Percentiles rank a stretch among this genome's conserved stretches.
These are phyloP conservation scores for Channa argus DNA, from an alignment of 2,113 vertebrate species.

Conservation along the genomic window DNA sequence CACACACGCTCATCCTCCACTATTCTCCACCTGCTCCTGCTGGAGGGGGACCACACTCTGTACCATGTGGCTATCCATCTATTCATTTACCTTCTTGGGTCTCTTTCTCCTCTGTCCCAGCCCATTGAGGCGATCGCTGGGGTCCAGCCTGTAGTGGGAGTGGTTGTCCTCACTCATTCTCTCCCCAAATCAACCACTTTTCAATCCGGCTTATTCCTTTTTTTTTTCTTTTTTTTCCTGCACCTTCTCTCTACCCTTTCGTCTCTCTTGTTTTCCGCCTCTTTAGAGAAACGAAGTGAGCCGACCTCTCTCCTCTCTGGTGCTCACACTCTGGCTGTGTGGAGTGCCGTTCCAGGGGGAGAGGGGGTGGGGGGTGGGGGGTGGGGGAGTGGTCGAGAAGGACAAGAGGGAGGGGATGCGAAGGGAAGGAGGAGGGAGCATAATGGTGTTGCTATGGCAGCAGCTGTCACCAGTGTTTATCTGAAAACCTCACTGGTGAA, in stretches of 20 bases:
- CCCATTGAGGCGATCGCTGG: constrained; percentile 90
- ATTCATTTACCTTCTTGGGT: constrained; percentile 91
- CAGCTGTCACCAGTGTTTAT: constrained; percentile 93
- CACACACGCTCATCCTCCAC: neutral
- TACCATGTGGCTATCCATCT: constrained; percentile 53
- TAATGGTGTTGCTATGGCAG: constrained; percentile 89
- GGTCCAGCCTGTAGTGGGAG: constrained; percentile 89
- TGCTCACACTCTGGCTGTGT: constrained; percentile 51
- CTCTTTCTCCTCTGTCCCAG: constrained; percentile 87
- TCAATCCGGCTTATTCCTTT: constrained; percentile 23
- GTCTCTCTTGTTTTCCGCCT: constrained; percentile 2
- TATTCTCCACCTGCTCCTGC: constrained; percentile 28
- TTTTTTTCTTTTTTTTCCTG: neutral
- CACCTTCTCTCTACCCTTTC: constrained; percentile 5
- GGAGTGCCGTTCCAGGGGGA: constrained; percentile 36
- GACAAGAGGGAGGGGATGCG: constrained; percentile 20
- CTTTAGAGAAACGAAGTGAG: constrained; percentile 25
- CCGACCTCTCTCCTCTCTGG: constrained; percentile 63
- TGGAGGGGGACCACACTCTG: neutral
- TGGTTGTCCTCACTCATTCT: constrained; percentile 84
- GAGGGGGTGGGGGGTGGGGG: constrained; percentile 43
- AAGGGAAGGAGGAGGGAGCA: constrained; percentile 70
- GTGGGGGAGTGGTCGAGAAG: constrained; percentile 42
- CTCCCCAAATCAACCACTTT: constrained; percentile 6
- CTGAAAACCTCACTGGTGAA: constrained; percentile 83